Base-by-base conservation (phyloP, 2,888 invertebrate species). In the Ormyrus nitidulus region DNA sequence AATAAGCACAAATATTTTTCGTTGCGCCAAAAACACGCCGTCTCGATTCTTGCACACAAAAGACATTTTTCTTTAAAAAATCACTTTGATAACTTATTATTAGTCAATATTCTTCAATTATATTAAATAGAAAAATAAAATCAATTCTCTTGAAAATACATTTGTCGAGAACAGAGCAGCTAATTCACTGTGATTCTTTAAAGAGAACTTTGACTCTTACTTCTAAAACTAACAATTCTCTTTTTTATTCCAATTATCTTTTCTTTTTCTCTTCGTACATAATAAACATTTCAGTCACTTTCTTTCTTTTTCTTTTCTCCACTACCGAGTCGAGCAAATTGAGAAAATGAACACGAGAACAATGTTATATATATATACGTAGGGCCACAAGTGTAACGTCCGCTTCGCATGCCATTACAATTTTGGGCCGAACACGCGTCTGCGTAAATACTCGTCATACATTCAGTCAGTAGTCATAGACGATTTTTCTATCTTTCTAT, bases 341-440 rank as follows among this genome's bases (percentile, higher is more conserved):
- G 62, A 19, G 56, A 44, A 68, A 54, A 49, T 54, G 4, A 56
- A 77, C 73, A 73, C 62, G 56, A 72, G 56, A 73, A 77, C 72
- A 77, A 68, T 64, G 66, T 76, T 62, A 71, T 56, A 56, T 66
- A 65, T 56, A 62, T 68, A 78, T 68, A 75, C 68, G 75, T 82
- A 80, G 75, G 77, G 64, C 58, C 69, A 78, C 74, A 82, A 82
- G 54, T 82, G 80, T 82, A 79, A 78, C 75, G 79, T 82, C 80
- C 82, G 80, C 82, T 82, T 82, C 80, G 82, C 82, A 82, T 82
- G 82, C 80, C 11, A 69, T 65, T 71, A 75, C 61, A 76, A 59
- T 59, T 70, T 77, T 81, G 53, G 66, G 61, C 19, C 82, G 82
- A 78, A 80, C 82, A 81, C 82, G 82, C 80, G 82, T 73, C 68